A percentile compares a stretch with the other conserved stretches of the same genome.
Evolutionary conservation across 1,140 invertebrate species (phyloP).

Genomic region (Drosophila persimilis): DNA sequence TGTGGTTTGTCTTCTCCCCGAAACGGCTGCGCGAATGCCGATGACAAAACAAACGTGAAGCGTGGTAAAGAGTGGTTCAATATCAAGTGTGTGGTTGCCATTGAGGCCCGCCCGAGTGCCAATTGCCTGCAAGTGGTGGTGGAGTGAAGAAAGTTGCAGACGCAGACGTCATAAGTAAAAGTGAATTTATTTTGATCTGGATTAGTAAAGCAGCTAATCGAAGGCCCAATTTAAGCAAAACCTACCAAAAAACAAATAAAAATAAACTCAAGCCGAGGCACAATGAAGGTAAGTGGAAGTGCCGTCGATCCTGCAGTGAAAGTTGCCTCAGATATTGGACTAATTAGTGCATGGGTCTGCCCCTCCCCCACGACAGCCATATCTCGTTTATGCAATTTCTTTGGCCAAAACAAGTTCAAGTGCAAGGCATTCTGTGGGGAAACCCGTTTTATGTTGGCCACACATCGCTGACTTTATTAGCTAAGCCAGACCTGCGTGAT

Average conservation of each 20-base stretch:
- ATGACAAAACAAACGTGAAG: constrained; percentile 54
- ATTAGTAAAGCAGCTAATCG: constrained; percentile 60
- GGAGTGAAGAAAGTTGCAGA: constrained; percentile 61
- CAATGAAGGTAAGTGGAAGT: constrained; percentile 65
- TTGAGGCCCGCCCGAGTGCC: constrained; percentile 34
- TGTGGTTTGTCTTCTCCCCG: constrained; percentile 7
- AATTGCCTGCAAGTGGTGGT: constrained; percentile 61
- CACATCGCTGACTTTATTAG: constrained; percentile 63
- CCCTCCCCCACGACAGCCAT: not conserved
- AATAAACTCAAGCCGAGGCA: not conserved
- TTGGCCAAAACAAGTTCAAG: constrained; percentile 69
- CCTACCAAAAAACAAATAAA: constrained; percentile 10
- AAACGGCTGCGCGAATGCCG: constrained; percentile 42
- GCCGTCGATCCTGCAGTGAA: constrained; percentile 44
- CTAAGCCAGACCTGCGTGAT: constrained; percentile 39
- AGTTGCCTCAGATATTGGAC: constrained; percentile 51
- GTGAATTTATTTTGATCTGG: constrained; percentile 56
- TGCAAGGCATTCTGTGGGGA: constrained; percentile 60
- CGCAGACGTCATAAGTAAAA: constrained; percentile 40
- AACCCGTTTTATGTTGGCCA: constrained; percentile 64
- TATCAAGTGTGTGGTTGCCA: constrained; percentile 23
- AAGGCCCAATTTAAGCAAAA: constrained; percentile 36
- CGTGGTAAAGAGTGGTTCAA: constrained; percentile 41
- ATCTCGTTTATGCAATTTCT: constrained; percentile 66
- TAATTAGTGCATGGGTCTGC: constrained; percentile 46